Evolutionary conservation across 1,140 invertebrate species (phyloP).

Genomic region (Mizuhopecten yessoensis): DNA sequence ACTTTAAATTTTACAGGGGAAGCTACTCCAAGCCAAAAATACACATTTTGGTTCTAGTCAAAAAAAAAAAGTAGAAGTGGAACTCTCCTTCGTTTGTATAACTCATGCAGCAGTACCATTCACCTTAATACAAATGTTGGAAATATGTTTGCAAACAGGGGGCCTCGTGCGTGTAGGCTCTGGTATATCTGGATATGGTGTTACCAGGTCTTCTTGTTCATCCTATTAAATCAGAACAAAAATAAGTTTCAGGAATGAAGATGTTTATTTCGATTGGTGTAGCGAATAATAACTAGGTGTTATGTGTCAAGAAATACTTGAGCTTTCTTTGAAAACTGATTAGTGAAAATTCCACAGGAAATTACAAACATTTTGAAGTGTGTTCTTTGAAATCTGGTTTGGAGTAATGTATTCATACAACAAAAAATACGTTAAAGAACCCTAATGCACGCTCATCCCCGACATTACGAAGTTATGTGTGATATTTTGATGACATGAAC

Average conservation of each 20-base stretch:
- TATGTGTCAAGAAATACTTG: not conserved
- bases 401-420: not conserved
- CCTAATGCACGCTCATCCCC: not conserved
- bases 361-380: not conserved
- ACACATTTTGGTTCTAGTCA: too few species aligned
- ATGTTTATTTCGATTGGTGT: not conserved
- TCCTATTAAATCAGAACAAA: not conserved
- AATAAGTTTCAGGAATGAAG: not conserved
- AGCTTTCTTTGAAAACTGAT: not conserved
- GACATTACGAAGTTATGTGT: not conserved
- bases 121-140: too few species aligned
- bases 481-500: slow-evolving; percentile 26
- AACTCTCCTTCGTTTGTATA: too few species aligned
- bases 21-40: too few species aligned
- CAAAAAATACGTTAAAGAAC: not conserved
- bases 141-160: too few species aligned
- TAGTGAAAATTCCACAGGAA: not conserved
- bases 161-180: not conserved
- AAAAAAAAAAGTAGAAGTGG: too few species aligned
- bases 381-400: not conserved
- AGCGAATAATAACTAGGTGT: not conserved
- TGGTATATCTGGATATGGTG: not conserved
- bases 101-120: too few species aligned
- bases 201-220: not conserved
- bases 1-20: too few species aligned